Percentiles rank a stretch among this genome's conserved stretches.
phyloP scores from a whole-genome alignment of 2,113 vertebrate species.

The Glaucidium brasilianum region DNA sequence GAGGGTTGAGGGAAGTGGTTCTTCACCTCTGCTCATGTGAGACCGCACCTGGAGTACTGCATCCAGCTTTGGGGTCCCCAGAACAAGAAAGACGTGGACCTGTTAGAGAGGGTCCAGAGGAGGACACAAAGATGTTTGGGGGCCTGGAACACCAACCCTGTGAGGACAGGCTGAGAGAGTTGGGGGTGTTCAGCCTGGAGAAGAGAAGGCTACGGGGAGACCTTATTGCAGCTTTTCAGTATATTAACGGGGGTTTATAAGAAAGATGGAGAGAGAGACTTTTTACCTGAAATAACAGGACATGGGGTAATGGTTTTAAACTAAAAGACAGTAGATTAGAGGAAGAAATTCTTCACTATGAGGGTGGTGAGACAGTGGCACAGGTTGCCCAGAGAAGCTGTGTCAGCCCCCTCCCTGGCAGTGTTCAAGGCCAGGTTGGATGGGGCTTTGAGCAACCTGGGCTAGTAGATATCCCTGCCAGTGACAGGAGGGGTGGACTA shows the following conservation, averaged over 20 bases:
- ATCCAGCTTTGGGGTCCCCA: fast-evolving
- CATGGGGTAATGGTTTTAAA: not conserved
- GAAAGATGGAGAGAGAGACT: not conserved
- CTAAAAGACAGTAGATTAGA: not conserved
- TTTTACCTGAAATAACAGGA: not conserved
- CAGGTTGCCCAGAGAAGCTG: not conserved
- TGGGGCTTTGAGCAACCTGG: not conserved
- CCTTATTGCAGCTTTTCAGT: fast-evolving
- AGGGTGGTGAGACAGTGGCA: not conserved
- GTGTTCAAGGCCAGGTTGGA: not conserved
- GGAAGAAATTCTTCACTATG: not conserved
- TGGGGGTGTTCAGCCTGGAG: not conserved
- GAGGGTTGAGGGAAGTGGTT: not conserved
- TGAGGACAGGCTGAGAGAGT: not conserved
- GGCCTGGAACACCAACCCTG: not conserved
- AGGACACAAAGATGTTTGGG: not conserved
- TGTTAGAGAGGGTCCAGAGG: not conserved
- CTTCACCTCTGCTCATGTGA: fast-evolving
- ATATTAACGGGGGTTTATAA: not conserved
- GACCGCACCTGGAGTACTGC: not conserved
- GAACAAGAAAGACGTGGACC: not conserved
- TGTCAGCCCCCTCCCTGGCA: not conserved
- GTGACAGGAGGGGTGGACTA: not conserved
- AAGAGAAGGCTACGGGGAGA: not conserved
- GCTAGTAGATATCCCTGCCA: not conserved